Conservation (phyloP, 2,888 invertebrate genomes). For the Drosophila nigricruria region DNA sequence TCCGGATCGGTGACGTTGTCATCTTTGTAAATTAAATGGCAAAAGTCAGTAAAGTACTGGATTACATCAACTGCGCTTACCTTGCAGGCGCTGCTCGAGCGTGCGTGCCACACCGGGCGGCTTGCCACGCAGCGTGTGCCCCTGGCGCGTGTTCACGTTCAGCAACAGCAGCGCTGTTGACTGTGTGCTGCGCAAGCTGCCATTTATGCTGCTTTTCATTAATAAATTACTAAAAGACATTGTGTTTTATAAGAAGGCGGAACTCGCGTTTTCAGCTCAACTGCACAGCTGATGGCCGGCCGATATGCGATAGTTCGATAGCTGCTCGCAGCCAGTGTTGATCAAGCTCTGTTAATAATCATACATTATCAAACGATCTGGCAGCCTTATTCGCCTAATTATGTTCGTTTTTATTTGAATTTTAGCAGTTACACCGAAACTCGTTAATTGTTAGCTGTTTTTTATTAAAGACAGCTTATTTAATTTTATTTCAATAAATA, state of each 20-base stretch:
- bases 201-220: slow-evolving; percentile 68
- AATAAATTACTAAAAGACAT: slow-evolving; percentile 82
- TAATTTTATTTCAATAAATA: background rate
- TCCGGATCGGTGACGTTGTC: slow-evolving; percentile 86
- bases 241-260: slow-evolving; percentile 62
- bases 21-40: slow-evolving; percentile 48
- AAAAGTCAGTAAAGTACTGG: background rate
- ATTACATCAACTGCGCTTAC: slow-evolving; percentile 85
- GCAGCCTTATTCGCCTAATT: slow-evolving; percentile 3
- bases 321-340: slow-evolving; percentile 1
- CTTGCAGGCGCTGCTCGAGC: slow-evolving; percentile 89
- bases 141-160: slow-evolving; percentile 71
- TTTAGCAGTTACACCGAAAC: background rate
- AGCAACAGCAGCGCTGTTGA: slow-evolving; percentile 38
- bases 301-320: slow-evolving; percentile 21
- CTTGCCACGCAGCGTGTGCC: slow-evolving; percentile 90
- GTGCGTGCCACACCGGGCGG: slow-evolving; percentile 89
- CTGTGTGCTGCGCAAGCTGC: slow-evolving; percentile 54
- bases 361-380: slow-evolving; percentile 3
- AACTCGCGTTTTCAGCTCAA: slow-evolving; percentile 47
- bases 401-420: background rate
- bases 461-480: background rate
- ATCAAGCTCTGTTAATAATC: background rate
- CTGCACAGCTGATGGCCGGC: slow-evolving; percentile 31
- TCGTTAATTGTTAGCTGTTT: background rate